These are phyloP conservation scores for Nothoprocta pentlandii DNA, from an alignment of 2,113 vertebrate genomes.

Conservation along the genomic window DNA sequence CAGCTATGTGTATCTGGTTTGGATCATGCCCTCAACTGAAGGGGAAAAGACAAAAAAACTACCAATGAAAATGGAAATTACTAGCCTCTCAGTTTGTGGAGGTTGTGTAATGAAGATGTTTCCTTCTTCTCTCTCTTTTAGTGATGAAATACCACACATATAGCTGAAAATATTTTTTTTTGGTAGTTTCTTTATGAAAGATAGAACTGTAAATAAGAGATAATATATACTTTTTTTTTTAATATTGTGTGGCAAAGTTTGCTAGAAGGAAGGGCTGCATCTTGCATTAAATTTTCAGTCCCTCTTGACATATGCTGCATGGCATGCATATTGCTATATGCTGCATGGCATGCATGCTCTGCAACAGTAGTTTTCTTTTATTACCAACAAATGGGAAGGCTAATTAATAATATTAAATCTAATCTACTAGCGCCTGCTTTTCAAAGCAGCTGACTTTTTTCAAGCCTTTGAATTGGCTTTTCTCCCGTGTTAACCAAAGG, in stretches of 20 bases:
- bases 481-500: neutral
- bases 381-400: neutral
- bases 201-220: neutral
- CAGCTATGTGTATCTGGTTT: conserved; percentile 48
- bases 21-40: neutral
- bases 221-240: neutral
- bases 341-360: neutral
- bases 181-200: neutral
- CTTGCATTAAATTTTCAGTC: neutral
- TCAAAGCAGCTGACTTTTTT: neutral
- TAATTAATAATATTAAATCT: neutral
- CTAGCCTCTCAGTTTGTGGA: neutral
- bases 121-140: neutral
- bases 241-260: neutral
- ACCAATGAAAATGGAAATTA: conserved; percentile 41
- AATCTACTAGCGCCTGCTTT: neutral
- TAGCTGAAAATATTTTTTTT: neutral
- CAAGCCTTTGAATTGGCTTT: neutral
- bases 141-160: neutral
- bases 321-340: neutral
- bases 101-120: neutral
- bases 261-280: neutral
- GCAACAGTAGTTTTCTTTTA: neutral
- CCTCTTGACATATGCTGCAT: neutral
- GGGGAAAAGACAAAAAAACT: conserved; percentile 33